These are phyloP conservation scores for Scalopus aquaticus DNA, from an alignment of 2,113 vertebrate genomes.

Conservation along the genomic window DNA sequence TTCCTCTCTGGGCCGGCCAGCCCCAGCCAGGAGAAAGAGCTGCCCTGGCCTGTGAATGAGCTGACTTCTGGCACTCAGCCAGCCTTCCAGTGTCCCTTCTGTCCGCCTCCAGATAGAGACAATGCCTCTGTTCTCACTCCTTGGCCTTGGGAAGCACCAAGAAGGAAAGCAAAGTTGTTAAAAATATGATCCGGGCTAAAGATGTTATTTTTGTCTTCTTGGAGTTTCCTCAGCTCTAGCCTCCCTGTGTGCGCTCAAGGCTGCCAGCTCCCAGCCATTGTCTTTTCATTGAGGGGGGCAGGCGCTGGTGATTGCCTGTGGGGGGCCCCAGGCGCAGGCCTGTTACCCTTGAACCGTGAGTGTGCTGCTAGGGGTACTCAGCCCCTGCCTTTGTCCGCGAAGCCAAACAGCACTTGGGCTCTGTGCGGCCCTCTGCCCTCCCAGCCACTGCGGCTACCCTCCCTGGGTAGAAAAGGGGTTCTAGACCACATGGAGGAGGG, in stretches of 20 bases:
- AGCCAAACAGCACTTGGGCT: neutral
- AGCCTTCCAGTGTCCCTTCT: slow-evolving; percentile 54
- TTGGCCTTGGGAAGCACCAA: slow-evolving; percentile 22
- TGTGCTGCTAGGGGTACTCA: neutral
- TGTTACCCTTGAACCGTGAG: fast-evolving
- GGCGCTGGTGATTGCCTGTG: neutral
- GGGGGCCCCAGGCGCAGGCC: neutral
- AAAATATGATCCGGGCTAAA: neutral
- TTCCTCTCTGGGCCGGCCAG: too few relatives aligned
- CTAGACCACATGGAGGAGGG: neutral
- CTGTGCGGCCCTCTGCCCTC: neutral
- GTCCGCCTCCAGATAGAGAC: slow-evolving; percentile 44
- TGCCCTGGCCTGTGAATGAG: neutral
- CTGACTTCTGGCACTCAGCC: neutral
- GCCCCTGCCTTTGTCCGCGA: neutral
- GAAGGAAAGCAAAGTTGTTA: slow-evolving; percentile 5
- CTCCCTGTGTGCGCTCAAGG: neutral
- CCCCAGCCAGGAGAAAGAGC: too few relatives aligned
- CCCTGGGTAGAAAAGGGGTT: neutral
- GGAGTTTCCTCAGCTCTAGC: neutral
- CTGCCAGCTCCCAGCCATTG: neutral
- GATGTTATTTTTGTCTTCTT: neutral
- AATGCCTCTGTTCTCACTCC: neutral
- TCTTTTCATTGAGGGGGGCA: neutral
- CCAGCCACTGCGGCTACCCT: neutral